Percentiles rank a stretch among this genome's conserved stretches.
These are phyloP conservation scores for Odontesthes bonariensis DNA, from an alignment of 2,113 vertebrate species.

Conservation along the genomic window DNA sequence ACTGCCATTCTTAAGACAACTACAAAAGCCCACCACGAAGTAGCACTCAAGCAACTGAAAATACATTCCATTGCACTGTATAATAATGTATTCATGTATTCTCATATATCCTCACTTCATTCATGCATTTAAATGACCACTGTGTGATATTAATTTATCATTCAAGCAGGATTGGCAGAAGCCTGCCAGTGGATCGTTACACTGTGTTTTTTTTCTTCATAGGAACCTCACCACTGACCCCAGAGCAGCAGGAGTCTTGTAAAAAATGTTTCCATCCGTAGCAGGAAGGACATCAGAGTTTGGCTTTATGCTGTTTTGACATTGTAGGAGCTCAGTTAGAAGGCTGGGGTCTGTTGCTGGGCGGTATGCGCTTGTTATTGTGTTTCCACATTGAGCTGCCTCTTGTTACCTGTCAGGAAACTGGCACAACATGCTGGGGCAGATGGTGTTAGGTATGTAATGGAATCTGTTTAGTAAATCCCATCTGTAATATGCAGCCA, in stretches of 20 bases:
- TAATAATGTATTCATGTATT: slow-evolving; percentile 72
- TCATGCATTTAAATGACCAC: slow-evolving; percentile 66
- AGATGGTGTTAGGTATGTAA: slow-evolving; percentile 68
- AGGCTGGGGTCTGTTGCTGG: slow-evolving; percentile 57
- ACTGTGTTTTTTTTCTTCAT: slow-evolving; percentile 2
- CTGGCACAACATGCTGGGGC: slow-evolving; percentile 67
- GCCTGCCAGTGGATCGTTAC: slow-evolving; percentile 18
- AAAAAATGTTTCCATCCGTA: slow-evolving; percentile 58
- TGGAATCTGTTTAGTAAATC: slow-evolving; percentile 56
- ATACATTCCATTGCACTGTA: slow-evolving; percentile 22
- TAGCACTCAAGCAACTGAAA: slow-evolving; percentile 33
- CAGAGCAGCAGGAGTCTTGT: slow-evolving; percentile 50
- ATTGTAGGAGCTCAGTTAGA: slow-evolving; percentile 54
- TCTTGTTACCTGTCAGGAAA: slow-evolving; percentile 74
- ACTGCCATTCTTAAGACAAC: slow-evolving; percentile 29
- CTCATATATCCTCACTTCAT: slow-evolving; percentile 41
- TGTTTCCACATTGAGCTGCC: slow-evolving; percentile 60
- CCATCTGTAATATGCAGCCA: slow-evolving; percentile 58
- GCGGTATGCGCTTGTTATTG: slow-evolving; percentile 62
- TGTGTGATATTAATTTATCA: slow-evolving; percentile 51
- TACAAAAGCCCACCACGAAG: slow-evolving; percentile 27
- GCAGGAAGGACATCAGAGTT: slow-evolving; percentile 60
- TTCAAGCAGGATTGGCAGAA: slow-evolving; percentile 36
- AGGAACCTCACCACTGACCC: slow-evolving; percentile 55
- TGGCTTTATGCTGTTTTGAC: slow-evolving; percentile 66